Conservation (phyloP, 2,888 invertebrate species). For the Lasioglossum calceatum region DNA sequence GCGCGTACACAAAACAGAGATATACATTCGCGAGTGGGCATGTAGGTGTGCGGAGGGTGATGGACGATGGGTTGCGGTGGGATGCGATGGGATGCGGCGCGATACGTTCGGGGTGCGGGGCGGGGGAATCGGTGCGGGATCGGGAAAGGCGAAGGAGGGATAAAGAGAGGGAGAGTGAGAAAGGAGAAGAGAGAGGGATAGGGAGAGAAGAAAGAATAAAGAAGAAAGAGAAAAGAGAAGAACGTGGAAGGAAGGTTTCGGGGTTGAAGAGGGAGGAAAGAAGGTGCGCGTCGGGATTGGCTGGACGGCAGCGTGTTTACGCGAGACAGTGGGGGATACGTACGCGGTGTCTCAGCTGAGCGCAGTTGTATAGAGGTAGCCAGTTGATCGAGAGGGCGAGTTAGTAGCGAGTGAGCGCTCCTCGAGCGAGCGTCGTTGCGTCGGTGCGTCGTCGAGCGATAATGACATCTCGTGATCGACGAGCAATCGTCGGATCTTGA, state of each 20-base stretch:
- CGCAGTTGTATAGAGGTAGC: slow-evolving; percentile 86
- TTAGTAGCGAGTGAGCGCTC: slow-evolving; percentile 84
- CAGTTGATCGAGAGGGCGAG: slow-evolving; percentile 77
- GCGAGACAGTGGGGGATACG: slow-evolving; percentile 80
- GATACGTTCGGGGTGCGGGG: not conserved
- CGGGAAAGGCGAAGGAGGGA: not conserved
- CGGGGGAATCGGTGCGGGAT: not conserved
- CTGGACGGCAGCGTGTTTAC: slow-evolving; percentile 54
- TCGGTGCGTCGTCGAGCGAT: slow-evolving; percentile 73
- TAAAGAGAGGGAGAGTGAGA: not conserved
- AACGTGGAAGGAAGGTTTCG: slow-evolving; percentile 40
- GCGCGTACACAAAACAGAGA: not conserved
- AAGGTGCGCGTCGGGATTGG: slow-evolving; percentile 66
- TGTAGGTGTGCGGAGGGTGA: not conserved
- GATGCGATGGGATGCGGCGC: not conserved
- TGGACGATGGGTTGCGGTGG: not conserved
- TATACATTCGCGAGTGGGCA: not conserved
- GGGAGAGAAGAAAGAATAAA: not conserved
- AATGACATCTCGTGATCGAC: slow-evolving; percentile 79
- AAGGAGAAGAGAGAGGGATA: not conserved
- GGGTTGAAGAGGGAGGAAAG: slow-evolving; percentile 51
- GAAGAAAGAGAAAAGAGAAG: slow-evolving; percentile 61
- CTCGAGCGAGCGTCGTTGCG: slow-evolving; percentile 82
- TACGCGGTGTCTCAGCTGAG: slow-evolving; percentile 86
- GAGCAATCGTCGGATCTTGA: slow-evolving; percentile 73